Evolutionary conservation across 2,113 vertebrate species (phyloP).

Genomic region (Psophia crepitans): DNA sequence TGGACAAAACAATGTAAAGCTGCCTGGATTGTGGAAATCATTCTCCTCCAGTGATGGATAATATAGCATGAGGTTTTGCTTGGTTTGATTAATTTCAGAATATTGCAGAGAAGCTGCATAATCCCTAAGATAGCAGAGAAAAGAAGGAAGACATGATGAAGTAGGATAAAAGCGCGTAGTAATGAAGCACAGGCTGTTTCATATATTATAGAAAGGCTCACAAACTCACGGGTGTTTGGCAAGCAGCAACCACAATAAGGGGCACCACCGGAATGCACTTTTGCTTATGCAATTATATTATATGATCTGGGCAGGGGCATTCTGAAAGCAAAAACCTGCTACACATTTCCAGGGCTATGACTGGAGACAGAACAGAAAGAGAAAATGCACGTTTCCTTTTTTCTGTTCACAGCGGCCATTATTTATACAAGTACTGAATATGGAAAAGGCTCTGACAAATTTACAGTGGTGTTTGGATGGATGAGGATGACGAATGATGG

Average conservation of each 20-base stretch:
- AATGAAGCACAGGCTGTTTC: conserved; percentile 49
- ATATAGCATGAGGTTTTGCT: conserved; percentile 75
- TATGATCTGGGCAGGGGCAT: neutral
- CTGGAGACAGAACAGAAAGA: conserved; percentile 22
- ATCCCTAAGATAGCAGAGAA: conserved; percentile 74
- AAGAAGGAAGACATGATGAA: conserved; percentile 57
- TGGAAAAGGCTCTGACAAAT: conserved; percentile 79
- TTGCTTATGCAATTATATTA: neutral
- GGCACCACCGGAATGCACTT: conserved; percentile 18
- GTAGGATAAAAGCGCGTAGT: conserved; percentile 57
- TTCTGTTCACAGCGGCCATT: conserved; percentile 60
- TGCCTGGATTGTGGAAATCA: conserved; percentile 63
- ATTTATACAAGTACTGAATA: conserved; percentile 77
- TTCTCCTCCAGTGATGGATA: conserved; percentile 71
- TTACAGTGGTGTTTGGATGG: conserved; percentile 75
- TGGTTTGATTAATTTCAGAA: conserved; percentile 82
- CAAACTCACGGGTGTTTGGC: neutral
- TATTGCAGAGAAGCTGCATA: conserved; percentile 76
- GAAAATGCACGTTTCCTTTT: conserved; percentile 43
- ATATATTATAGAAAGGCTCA: neutral
- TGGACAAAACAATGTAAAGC: conserved; percentile 72
- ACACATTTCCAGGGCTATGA: neutral
- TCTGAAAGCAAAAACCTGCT: conserved; percentile 28
- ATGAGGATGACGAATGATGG: conserved; percentile 75
- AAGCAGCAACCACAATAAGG: conserved; percentile 47